Conservation (phyloP, 2,888 invertebrate genomes). For the Malthinus seriepunctatus region DNA sequence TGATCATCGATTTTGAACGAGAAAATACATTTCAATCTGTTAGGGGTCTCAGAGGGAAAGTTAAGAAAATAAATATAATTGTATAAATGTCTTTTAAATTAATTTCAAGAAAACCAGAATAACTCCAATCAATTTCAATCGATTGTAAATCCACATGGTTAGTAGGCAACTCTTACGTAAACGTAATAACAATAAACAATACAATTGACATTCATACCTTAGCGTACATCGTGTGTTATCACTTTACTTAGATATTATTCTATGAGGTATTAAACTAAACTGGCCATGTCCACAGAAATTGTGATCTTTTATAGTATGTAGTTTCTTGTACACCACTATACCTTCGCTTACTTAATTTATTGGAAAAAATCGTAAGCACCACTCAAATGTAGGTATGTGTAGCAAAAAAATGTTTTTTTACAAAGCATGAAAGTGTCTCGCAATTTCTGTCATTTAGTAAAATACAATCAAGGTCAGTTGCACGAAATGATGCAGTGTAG, state of each 20-base stretch:
- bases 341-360: slow-evolving; percentile 36
- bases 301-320: slow-evolving; percentile 43
- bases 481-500: neutral
- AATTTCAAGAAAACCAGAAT: no score
- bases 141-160: no score
- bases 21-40: no score
- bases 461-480: slow-evolving; percentile 30
- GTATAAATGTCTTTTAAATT: no score
- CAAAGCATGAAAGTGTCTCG: slow-evolving; percentile 23
- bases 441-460: slow-evolving; percentile 8
- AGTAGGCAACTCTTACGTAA: no score
- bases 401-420: slow-evolving; percentile 19
- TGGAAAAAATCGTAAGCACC: slow-evolving; percentile 32
- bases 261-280: slow-evolving; percentile 40
- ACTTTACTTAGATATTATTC: slow-evolving; percentile 30
- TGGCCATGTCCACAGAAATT: slow-evolving; percentile 33
- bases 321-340: slow-evolving; percentile 32
- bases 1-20: no score
- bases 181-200: no score
- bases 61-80: no score
- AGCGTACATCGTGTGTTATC: slow-evolving; percentile 40
- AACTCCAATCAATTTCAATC: no score
- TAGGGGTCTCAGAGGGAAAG: no score
- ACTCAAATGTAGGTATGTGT: slow-evolving; percentile 12
- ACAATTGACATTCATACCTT: slow-evolving; percentile 36